Conservation (phyloP, 2,113 vertebrate species). For the Brachypteracias leptosomus region DNA sequence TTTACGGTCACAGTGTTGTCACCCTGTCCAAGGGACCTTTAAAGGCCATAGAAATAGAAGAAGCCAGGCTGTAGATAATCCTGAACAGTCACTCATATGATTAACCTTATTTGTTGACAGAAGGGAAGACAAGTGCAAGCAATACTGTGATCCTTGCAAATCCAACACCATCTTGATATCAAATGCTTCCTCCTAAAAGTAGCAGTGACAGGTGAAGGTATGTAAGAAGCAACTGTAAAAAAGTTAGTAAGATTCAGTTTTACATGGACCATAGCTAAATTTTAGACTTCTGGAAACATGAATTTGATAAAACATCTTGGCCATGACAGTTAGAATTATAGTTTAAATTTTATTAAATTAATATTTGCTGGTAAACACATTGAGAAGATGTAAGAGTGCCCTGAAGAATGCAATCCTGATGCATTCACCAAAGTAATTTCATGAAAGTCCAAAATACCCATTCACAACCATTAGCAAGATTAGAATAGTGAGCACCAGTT, state of each 20-base stretch:
- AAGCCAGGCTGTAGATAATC: background rate
- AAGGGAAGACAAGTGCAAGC: background rate
- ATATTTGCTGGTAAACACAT: background rate
- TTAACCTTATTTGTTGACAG: background rate
- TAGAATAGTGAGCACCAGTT: background rate
- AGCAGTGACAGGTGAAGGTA: rapidly evolving
- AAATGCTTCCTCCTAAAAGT: background rate
- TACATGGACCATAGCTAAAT: background rate
- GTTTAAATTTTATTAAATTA: background rate
- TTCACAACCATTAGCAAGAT: slow-evolving; percentile 17
- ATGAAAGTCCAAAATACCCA: background rate
- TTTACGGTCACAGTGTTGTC: background rate
- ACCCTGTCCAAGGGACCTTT: background rate
- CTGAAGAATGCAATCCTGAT: background rate
- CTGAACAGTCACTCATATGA: background rate
- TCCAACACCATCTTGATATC: background rate
- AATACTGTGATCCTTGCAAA: background rate
- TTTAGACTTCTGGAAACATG: background rate
- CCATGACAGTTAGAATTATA: background rate
- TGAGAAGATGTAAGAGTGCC: background rate
- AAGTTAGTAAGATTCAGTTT: background rate
- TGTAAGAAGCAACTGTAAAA: background rate
- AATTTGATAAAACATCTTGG: background rate
- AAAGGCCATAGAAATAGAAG: background rate
- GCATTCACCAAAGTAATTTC: slow-evolving; percentile 5